These are phyloP conservation scores for Porites rus DNA, from an alignment of 92 coral and sea anemone genomes.

Conservation along the genomic window DNA sequence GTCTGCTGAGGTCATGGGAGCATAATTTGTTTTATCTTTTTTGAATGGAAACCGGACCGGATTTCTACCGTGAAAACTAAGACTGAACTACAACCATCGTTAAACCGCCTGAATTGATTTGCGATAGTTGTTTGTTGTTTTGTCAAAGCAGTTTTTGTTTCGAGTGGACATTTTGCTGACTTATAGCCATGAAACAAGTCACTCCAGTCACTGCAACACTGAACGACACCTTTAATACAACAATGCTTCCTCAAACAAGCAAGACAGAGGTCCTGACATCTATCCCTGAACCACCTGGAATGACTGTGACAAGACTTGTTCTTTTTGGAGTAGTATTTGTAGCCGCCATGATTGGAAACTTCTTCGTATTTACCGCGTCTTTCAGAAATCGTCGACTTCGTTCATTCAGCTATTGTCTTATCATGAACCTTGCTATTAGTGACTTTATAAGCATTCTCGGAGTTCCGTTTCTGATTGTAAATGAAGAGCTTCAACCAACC, in stretches of 20 bases:
- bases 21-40: too few relatives aligned
- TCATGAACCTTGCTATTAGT: constrained; percentile 63
- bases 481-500: constrained; percentile 49
- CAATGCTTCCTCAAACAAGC: background rate
- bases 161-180: background rate
- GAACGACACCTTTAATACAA: constrained; percentile 15
- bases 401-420: constrained; percentile 69
- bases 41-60: too few relatives aligned
- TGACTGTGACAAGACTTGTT: constrained; percentile 55
- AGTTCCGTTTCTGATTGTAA: constrained; percentile 63
- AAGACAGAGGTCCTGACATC: background rate
- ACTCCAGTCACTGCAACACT: background rate
- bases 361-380: constrained; percentile 67
- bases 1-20: background rate
- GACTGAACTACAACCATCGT: background rate
- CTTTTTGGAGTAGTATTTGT: constrained; percentile 65
- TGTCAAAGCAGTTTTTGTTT: background rate
- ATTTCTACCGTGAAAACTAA: background rate
- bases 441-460: constrained; percentile 71
- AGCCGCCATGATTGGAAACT: constrained; percentile 66
- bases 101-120: background rate
- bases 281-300: constrained; percentile 55
- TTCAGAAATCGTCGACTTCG: constrained; percentile 62
- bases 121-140: background rate
- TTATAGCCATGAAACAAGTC: background rate